Percentiles rank a stretch among this genome's conserved stretches.
These are phyloP conservation scores for Lagodon rhomboides DNA, from an alignment of 2,797 vertebrate genomes.

Conservation along the genomic window DNA sequence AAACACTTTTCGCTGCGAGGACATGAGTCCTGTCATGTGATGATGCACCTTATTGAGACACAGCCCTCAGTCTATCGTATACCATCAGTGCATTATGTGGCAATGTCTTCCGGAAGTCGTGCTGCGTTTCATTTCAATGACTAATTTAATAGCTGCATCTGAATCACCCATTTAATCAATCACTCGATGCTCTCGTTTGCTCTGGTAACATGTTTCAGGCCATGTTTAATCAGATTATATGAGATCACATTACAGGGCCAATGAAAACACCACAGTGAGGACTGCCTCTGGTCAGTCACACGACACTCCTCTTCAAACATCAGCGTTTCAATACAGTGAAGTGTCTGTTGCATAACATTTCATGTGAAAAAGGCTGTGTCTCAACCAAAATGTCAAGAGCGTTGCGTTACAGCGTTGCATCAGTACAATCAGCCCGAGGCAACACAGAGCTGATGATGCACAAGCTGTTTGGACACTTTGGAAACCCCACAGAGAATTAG, in stretches of 20 bases:
- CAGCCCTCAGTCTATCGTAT: not conserved
- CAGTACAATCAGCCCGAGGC: not conserved
- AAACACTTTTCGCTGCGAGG: not conserved
- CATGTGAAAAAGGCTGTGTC: not conserved
- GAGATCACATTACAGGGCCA: slow-evolving; percentile 16
- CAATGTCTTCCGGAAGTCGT: slow-evolving; percentile 16
- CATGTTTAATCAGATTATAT: slow-evolving; percentile 21
- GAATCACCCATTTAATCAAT: slow-evolving; percentile 38
- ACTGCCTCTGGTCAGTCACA: not conserved
- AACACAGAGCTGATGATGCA: not conserved
- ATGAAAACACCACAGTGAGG: not conserved
- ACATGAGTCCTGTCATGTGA: not conserved
- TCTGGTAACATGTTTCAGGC: slow-evolving; percentile 16
- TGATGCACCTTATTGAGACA: not conserved
- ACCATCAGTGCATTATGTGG: not conserved
- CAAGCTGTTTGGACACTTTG: not conserved
- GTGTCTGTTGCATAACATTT: not conserved
- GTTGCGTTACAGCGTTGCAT: not conserved
- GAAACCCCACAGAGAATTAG: no score
- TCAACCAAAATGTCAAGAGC: not conserved
- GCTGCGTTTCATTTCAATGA: slow-evolving; percentile 3
- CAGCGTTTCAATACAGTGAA: not conserved
- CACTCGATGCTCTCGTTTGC: slow-evolving; percentile 6
- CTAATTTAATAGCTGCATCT: slow-evolving; percentile 21
- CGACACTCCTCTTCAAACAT: not conserved